A percentile compares a stretch with the other conserved stretches of the same genome.
phyloP scores from a whole-genome alignment of 2,888 invertebrate genomes.

The Rhagonycha fulva region DNA sequence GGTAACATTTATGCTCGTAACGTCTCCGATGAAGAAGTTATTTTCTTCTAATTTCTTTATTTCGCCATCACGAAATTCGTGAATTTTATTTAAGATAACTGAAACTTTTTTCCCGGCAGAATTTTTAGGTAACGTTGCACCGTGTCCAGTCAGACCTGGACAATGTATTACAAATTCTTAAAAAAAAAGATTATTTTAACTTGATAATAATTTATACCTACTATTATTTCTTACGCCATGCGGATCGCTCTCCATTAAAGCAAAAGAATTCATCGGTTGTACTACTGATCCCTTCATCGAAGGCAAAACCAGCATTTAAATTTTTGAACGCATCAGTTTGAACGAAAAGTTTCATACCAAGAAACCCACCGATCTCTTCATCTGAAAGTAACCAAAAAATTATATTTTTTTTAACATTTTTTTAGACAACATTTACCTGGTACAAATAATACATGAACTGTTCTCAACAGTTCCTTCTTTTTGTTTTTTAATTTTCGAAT shows the following conservation, averaged over 20 bases:
- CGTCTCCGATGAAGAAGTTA: slow-evolving; percentile 69
- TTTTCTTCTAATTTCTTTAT: background rate
- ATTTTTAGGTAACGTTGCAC: slow-evolving; percentile 77
- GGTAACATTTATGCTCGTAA: slow-evolving; percentile 85
- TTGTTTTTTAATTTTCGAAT: slow-evolving; percentile 65
- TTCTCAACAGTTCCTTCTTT: slow-evolving; percentile 63
- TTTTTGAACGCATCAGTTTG: slow-evolving; percentile 71
- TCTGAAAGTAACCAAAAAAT: slow-evolving; percentile 59
- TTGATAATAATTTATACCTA: background rate
- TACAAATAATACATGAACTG: slow-evolving; percentile 73
- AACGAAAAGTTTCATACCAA: slow-evolving; percentile 81
- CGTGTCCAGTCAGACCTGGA: slow-evolving; percentile 86
- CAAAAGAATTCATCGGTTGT: slow-evolving; percentile 67
- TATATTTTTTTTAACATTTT: background rate
- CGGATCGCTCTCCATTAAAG: slow-evolving; percentile 76
- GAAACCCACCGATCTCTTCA: slow-evolving; percentile 84
- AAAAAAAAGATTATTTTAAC: background rate
- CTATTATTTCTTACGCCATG: slow-evolving; percentile 78
- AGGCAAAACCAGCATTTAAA: slow-evolving; percentile 80
- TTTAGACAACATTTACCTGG: slow-evolving; percentile 59
- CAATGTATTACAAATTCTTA: slow-evolving; percentile 80
- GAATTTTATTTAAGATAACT: slow-evolving; percentile 54
- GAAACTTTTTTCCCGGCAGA: slow-evolving; percentile 85
- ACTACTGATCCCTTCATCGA: slow-evolving; percentile 86
- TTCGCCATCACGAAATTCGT: background rate